phyloP scores from a whole-genome alignment of 2,888 invertebrate genomes.

The Scrobipalpa costella region DNA sequence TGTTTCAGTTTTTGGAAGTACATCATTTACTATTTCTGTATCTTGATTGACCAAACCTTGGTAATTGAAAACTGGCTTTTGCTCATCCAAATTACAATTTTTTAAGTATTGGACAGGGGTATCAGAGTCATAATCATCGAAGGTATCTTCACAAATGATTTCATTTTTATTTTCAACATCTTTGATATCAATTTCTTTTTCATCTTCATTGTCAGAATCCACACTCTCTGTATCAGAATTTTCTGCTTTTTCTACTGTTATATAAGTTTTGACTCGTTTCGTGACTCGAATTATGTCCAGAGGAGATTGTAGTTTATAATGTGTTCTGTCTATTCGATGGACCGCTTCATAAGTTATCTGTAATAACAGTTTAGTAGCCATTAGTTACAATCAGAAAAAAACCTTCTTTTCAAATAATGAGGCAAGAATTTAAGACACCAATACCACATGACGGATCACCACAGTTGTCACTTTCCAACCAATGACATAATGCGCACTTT shows the following conservation, averaged over 20 bases:
- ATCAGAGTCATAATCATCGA: constrained; percentile 1
- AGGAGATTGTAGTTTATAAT: constrained; percentile 39
- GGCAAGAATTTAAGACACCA: too few species aligned
- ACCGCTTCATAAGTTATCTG: constrained; percentile 41
- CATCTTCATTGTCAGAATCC: constrained; percentile 32
- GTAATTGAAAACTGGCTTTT: not conserved
- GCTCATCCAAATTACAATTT: not conserved
- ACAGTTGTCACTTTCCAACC: too few species aligned
- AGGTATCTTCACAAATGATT: not conserved
- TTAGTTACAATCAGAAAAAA: not conserved
- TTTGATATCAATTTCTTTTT: constrained; percentile 32
- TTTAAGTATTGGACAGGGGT: not conserved
- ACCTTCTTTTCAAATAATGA: too few species aligned
- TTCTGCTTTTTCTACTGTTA: constrained; percentile 32
- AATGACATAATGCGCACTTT: too few species aligned
- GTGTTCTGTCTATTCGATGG: constrained; percentile 34
- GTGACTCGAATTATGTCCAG: constrained; percentile 41
- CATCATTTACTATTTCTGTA: not conserved
- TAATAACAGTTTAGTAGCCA: constrained; percentile 16
- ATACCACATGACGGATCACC: too few species aligned
- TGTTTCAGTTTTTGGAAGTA: constrained; percentile 4
- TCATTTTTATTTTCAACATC: constrained; percentile 28
- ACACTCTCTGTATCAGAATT: constrained; percentile 22
- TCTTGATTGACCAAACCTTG: not conserved
- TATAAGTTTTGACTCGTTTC: constrained; percentile 44